Evolutionary conservation across 2,113 vertebrate genomes (phyloP).

Genomic region (Mastomys natalensis): DNA sequence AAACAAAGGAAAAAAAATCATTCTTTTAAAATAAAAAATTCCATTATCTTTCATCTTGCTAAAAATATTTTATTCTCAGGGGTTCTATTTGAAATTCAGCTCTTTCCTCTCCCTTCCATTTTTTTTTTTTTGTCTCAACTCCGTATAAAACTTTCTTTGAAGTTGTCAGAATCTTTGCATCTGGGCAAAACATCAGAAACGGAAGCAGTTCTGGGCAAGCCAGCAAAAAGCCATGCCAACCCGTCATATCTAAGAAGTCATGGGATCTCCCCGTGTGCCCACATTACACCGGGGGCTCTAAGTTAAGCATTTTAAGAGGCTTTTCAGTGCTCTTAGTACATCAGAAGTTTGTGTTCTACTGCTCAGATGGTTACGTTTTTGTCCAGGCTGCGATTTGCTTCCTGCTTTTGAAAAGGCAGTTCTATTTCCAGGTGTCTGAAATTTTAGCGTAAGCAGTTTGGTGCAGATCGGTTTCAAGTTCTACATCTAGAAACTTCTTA

Average conservation of each 20-base stretch:
- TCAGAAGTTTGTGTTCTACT: background rate
- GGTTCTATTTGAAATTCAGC: constrained; percentile 34
- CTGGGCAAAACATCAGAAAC: constrained; percentile 31
- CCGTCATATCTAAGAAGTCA: background rate
- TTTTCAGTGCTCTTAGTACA: background rate
- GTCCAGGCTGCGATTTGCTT: background rate
- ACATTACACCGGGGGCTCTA: background rate
- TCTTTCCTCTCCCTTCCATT: background rate
- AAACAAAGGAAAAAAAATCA: constrained; percentile 65
- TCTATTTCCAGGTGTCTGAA: constrained; percentile 61
- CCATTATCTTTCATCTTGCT: constrained; percentile 55
- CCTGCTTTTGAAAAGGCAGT: constrained; percentile 37
- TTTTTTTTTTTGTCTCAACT: background rate
- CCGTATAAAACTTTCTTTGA: constrained; percentile 38
- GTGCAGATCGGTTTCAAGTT: background rate
- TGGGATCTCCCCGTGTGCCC: no score
- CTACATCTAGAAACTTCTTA: background rate
- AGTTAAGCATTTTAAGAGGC: background rate
- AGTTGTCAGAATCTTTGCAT: background rate
- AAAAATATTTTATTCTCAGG: constrained; percentile 71
- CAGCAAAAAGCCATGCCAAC: background rate
- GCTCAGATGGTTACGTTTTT: background rate
- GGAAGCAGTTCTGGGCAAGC: background rate
- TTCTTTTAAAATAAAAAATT: constrained; percentile 48
- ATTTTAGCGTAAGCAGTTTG: constrained; percentile 37